Percentiles rank a stretch among this genome's conserved stretches.
Conservation (phyloP, 2,888 invertebrate species). For the Rhodophaea formosa region DNA sequence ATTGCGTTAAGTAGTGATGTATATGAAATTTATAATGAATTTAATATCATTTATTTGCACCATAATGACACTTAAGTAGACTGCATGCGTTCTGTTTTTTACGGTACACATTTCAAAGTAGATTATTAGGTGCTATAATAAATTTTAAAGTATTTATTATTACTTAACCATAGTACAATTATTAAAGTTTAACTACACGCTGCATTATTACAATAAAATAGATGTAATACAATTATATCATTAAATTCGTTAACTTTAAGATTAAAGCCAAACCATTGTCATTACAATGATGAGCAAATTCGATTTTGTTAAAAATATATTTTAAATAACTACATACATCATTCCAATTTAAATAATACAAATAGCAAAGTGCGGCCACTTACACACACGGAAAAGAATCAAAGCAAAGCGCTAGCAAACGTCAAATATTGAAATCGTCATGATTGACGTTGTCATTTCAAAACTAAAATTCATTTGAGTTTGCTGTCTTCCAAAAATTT, state of each 20-base stretch:
- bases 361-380: no score
- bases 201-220: neutral
- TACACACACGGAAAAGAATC: no score
- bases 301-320: neutral
- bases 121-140: constrained; percentile 9
- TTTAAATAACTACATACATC: no score
- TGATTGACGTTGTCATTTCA: no score
- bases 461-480: no score
- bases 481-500: no score
- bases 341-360: no score
- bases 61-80: constrained; percentile 10
- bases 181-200: constrained; percentile 1
- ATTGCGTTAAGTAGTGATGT: constrained; percentile 68
- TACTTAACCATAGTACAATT: neutral
- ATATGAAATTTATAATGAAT: constrained; percentile 11
- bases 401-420: no score
- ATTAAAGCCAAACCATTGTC: neutral
- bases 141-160: constrained; percentile 13
- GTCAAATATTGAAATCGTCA: no score
- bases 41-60: constrained; percentile 9
- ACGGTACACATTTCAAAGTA: constrained; percentile 21
- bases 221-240: neutral
- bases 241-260: neutral
- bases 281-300: neutral
- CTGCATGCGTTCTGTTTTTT: constrained; percentile 8